A percentile compares a stretch with the other conserved stretches of the same genome.
Conservation (phyloP, 1,140 invertebrate genomes). For the Lineus longissimus region DNA sequence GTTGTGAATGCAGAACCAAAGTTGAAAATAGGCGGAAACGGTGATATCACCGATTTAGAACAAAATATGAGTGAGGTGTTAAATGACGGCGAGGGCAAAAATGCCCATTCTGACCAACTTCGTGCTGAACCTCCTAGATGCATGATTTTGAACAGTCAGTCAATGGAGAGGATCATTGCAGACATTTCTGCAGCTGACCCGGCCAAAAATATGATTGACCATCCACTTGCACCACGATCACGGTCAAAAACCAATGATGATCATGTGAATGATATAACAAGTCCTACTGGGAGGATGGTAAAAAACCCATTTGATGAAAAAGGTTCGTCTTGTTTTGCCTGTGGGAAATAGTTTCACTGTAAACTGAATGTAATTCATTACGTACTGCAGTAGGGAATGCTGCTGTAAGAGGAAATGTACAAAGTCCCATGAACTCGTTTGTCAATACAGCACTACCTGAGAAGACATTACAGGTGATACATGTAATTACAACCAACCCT, state of each 20-base stretch:
- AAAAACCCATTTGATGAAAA: constrained; percentile 12
- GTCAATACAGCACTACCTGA: too few relatives aligned
- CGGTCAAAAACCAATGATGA: too few relatives aligned
- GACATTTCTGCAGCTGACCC: background rate
- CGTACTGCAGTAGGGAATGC: too few relatives aligned
- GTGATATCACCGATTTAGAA: constrained; percentile 68
- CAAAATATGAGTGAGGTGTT: constrained; percentile 69
- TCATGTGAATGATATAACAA: background rate
- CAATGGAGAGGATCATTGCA: too few relatives aligned
- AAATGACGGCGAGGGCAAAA: constrained; percentile 49
- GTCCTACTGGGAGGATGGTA: constrained; percentile 11
- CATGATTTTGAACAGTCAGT: background rate
- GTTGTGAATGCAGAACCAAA: constrained; percentile 67
- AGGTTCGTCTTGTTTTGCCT: background rate
- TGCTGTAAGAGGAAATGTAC: too few relatives aligned
- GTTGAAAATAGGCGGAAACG: constrained; percentile 70
- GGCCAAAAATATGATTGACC: background rate
- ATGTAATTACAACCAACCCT: too few relatives aligned
- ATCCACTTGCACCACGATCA: too few relatives aligned
- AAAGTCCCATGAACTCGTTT: too few relatives aligned
- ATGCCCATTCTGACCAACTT: constrained; percentile 15
- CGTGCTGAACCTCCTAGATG: background rate
- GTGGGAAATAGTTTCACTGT: too few relatives aligned
- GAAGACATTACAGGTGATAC: too few relatives aligned
- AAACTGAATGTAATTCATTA: constrained; percentile 1